Conservation (phyloP, 1,140 invertebrate species). For the Anastatus disparis region DNA sequence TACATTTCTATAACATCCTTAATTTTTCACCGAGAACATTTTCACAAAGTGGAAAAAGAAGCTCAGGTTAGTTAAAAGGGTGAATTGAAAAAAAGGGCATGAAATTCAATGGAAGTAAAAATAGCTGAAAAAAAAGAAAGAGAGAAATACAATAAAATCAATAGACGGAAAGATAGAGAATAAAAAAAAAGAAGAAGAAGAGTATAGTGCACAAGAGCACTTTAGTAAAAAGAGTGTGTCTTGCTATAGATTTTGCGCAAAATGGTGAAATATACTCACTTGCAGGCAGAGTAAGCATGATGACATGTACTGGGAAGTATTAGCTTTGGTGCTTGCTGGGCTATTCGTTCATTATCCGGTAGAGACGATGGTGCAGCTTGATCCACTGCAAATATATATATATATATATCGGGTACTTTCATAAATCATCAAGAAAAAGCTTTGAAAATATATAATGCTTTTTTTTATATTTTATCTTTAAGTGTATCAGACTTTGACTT, state of each 20-base stretch:
- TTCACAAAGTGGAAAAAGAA: not conserved
- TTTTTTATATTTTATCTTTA: no score
- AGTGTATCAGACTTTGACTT: no score
- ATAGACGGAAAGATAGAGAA: no score
- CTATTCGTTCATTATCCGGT: slow-evolving; percentile 55
- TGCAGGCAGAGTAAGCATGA: slow-evolving; percentile 63
- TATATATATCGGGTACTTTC: no score
- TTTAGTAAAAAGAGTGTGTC: not conserved
- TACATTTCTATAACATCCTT: no score
- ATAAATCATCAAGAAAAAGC: no score
- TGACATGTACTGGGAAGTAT: slow-evolving; percentile 64
- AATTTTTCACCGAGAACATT: not conserved
- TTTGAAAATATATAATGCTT: no score
- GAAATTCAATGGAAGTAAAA: slow-evolving; percentile 4
- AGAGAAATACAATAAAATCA: slow-evolving; percentile 6
- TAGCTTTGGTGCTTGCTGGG: slow-evolving; percentile 57
- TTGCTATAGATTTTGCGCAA: not conserved
- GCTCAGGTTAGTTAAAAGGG: not conserved
- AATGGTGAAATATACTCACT: slow-evolving; percentile 53
- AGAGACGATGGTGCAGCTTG: slow-evolving; percentile 46
- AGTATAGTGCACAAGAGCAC: not conserved
- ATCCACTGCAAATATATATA: slow-evolving; percentile 46
- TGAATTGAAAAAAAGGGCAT: not conserved
- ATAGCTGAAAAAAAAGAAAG: not conserved
- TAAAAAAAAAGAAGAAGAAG: not conserved